Conservation (phyloP, 2,888 invertebrate species). For the Hirtodrosophila alboralis region DNA sequence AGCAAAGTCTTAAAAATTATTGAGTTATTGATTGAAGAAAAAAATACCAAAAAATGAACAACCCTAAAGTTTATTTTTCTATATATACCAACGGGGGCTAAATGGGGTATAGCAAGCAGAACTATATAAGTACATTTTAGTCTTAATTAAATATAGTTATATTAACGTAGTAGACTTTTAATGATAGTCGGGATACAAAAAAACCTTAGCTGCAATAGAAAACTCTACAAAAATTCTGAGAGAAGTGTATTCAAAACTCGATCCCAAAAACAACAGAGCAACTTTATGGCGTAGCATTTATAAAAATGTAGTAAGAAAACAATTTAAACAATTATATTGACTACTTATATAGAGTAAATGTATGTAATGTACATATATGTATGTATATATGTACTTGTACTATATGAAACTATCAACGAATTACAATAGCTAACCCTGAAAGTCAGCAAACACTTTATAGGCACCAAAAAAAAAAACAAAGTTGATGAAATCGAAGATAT, state of each 20-base stretch:
- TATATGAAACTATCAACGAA: conserved; percentile 75
- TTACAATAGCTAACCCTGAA: conserved; percentile 59
- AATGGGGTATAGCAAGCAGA: conserved; percentile 11
- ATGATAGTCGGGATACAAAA: conserved; percentile 18
- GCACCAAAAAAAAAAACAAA: conserved; percentile 8
- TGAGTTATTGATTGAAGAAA: conserved; percentile 7
- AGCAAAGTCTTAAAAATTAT: conserved; percentile 4
- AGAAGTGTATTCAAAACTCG: conserved; percentile 2
- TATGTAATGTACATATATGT: conserved; percentile 20
- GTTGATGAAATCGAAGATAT: background rate
- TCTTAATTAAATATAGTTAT: conserved; percentile 34
- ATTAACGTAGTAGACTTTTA: conserved; percentile 31
- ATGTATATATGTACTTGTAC: conserved; percentile 39
- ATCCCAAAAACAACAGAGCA: conserved; percentile 25
- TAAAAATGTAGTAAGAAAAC: conserved; percentile 43
- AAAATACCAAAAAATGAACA: conserved; percentile 1
- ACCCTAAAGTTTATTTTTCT: conserved; percentile 37
- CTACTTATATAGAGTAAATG: conserved; percentile 7
- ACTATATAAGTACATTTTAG: conserved; percentile 29
- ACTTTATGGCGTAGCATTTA: conserved; percentile 73
- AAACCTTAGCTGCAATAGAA: conserved; percentile 5
- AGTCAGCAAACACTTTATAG: conserved; percentile 32
- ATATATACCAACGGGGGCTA: conserved; percentile 39
- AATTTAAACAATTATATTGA: conserved; percentile 12
- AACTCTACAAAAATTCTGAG: conserved; percentile 17